Evolutionary conservation across 2,113 vertebrate genomes (phyloP).

Genomic region (Chaetura pelagica): DNA sequence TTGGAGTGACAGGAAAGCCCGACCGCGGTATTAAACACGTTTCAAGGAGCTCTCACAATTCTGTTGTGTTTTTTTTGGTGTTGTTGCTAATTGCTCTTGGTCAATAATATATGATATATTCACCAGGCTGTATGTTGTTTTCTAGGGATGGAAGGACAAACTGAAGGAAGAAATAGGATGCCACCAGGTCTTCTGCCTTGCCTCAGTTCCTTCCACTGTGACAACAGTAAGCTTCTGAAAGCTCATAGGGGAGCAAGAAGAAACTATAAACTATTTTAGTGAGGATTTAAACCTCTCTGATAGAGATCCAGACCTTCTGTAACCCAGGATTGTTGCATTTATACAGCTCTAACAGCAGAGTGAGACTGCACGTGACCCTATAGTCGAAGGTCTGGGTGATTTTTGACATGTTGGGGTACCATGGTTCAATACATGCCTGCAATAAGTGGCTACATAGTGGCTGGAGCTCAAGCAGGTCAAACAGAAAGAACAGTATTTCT

Average conservation of each 20-base stretch:
- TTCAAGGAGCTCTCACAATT: background rate
- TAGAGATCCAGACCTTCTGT: background rate
- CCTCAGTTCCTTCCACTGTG: background rate
- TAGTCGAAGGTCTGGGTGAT: background rate
- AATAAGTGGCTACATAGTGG: background rate
- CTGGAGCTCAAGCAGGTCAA: background rate
- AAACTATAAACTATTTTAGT: background rate
- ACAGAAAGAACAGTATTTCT: background rate
- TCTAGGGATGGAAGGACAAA: background rate
- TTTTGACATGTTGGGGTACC: background rate
- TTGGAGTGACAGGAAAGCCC: background rate
- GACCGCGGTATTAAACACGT: background rate
- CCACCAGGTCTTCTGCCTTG: background rate
- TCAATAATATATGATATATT: background rate
- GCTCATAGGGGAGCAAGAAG: background rate
- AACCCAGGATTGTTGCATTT: background rate
- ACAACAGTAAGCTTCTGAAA: background rate
- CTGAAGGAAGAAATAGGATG: background rate
- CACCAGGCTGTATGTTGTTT: background rate
- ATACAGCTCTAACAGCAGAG: background rate
- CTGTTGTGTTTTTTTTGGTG: background rate
- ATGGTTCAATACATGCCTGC: background rate
- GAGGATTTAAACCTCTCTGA: background rate
- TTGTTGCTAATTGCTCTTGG: background rate
- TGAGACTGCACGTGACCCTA: background rate